Evolutionary conservation across 1,140 invertebrate species (phyloP).

Genomic region (Medauroidea extradentata): DNA sequence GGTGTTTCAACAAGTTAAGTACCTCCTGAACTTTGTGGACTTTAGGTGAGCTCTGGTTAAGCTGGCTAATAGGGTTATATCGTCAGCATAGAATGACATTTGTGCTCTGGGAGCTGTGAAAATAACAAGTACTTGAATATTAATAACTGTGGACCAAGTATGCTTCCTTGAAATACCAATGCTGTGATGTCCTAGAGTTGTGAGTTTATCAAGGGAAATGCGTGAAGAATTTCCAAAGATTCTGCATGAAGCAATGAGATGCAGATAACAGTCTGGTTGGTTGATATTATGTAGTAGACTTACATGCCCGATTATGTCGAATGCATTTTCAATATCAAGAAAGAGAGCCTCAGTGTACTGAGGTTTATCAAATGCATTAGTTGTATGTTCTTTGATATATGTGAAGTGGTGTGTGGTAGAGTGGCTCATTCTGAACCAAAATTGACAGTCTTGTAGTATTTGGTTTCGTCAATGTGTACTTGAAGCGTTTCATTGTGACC

Average conservation of each 20-base stretch:
- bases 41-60: too few relatives aligned
- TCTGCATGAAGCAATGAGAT: background rate
- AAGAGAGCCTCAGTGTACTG: slow-evolving; percentile 29
- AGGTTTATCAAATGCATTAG: slow-evolving; percentile 25
- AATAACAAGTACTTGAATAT: slow-evolving; percentile 12
- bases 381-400: slow-evolving; percentile 22
- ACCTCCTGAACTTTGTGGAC: background rate
- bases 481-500: too few relatives aligned
- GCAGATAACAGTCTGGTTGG: background rate
- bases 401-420: too few relatives aligned
- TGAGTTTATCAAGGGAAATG: background rate
- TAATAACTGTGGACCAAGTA: slow-evolving; percentile 15
- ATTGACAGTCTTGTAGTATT: too few relatives aligned
- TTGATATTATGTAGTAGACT: slow-evolving; percentile 21
- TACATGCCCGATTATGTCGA: slow-evolving; percentile 35
- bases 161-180: slow-evolving; percentile 8
- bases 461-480: too few relatives aligned
- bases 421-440: too few relatives aligned
- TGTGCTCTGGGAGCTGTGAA: background rate
- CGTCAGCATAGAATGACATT: slow-evolving; percentile 13
- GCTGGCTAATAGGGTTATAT: slow-evolving; percentile 3
- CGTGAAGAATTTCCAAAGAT: background rate
- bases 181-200: background rate
- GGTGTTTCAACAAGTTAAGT: background rate
- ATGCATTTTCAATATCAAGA: slow-evolving; percentile 35